phyloP scores from a whole-genome alignment of 92 coral and sea anemone genomes.

The Palythoa grandis region DNA sequence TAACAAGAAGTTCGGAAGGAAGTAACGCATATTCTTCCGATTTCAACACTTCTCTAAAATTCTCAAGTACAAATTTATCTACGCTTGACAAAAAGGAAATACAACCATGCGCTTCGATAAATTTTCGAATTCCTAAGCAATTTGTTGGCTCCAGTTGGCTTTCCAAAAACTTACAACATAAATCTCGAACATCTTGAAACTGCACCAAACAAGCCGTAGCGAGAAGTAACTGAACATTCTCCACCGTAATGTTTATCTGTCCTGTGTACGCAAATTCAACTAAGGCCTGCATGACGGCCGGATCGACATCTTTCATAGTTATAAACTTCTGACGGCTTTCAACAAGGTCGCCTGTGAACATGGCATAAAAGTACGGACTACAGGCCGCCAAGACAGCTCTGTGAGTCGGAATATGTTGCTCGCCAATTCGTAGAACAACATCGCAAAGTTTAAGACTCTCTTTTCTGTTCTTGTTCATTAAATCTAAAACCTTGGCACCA shows the following conservation, averaged over 20 bases:
- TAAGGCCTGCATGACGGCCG: conserved; percentile 76
- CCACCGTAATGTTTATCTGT: conserved; percentile 82
- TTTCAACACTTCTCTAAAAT: conserved; percentile 86
- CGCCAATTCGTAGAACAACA: conserved; percentile 91
- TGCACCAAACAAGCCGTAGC: conserved; percentile 91
- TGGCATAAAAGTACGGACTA: conserved; percentile 95
- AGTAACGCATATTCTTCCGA: conserved; percentile 96
- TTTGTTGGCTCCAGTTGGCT: conserved; percentile 95
- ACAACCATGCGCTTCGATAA: conserved; percentile 95
- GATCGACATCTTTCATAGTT: conserved; percentile 90
- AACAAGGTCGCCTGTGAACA: conserved; percentile 95
- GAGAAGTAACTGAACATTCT: conserved; percentile 86
- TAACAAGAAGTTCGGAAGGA: conserved; percentile 85
- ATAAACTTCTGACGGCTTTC: conserved; percentile 97
- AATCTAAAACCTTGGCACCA: conserved; percentile 74
- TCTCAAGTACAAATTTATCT: conserved; percentile 88
- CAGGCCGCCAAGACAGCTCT: conserved; percentile 96
- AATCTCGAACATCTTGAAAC: conserved; percentile 93
- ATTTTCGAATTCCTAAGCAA: conserved; percentile 96
- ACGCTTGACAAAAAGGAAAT: conserved; percentile 80
- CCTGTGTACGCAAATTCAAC: conserved; percentile 98
- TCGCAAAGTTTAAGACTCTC: conserved; percentile 96
- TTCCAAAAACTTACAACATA: conserved; percentile 95
- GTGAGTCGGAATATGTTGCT: conserved; percentile 87
- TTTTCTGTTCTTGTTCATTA: conserved; percentile 92